These are phyloP conservation scores for Sylvilagus floridanus DNA, from an alignment of 2,797 vertebrate species.

Conservation along the genomic window DNA sequence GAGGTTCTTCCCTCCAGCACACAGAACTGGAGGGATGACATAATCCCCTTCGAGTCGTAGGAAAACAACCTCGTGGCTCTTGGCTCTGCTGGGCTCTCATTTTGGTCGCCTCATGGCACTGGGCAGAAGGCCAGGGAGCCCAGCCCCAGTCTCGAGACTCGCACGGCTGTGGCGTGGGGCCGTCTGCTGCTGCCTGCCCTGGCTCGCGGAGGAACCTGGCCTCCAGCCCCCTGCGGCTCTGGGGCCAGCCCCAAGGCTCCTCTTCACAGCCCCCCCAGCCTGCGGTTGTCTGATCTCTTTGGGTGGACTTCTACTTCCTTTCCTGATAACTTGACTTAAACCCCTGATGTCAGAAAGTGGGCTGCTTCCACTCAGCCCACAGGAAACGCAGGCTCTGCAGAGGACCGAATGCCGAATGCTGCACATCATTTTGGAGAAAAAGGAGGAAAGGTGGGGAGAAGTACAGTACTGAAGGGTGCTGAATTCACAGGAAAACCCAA, in stretches of 20 bases:
- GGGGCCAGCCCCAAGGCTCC: neutral
- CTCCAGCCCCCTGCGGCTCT: neutral
- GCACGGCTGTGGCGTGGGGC: neutral
- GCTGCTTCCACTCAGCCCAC: neutral
- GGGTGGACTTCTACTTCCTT: neutral
- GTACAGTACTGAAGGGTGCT: neutral
- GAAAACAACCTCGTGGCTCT: conserved; percentile 73
- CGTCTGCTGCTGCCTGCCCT: neutral
- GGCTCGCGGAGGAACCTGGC: neutral
- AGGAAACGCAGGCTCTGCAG: neutral
- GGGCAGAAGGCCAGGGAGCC: conserved; percentile 67
- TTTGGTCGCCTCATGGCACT: conserved; percentile 65
- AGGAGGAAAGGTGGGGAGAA: conserved; percentile 11
- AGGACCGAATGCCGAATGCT: neutral
- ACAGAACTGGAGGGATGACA: conserved; percentile 69
- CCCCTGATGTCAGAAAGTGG: neutral
- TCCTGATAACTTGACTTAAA: neutral
- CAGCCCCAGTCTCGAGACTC: neutral
- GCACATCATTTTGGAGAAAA: neutral
- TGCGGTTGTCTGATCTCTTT: neutral
- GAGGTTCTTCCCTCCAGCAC: conserved; percentile 54
- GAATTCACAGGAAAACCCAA: neutral
- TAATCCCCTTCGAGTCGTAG: conserved; percentile 68
- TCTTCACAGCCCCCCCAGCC: neutral
- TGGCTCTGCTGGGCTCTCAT: conserved; percentile 72